These are phyloP conservation scores for Trachelus iudaicus DNA, from an alignment of 2,888 invertebrate genomes.

Conservation along the genomic window DNA sequence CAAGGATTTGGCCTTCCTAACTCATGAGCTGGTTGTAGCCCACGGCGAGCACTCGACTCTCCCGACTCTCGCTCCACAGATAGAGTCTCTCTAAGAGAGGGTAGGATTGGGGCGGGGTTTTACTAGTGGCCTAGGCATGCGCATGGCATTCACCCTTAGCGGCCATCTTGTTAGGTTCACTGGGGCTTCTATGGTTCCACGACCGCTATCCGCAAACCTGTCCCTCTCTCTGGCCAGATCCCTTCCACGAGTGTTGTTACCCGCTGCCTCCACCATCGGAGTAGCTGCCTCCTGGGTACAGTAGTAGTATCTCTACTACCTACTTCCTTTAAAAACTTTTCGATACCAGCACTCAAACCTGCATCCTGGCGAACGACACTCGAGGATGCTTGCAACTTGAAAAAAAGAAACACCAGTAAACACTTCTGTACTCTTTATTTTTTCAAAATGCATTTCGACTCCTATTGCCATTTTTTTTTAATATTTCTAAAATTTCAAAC, in stretches of 20 bases:
- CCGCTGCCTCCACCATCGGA: background rate
- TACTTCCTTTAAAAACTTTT: background rate
- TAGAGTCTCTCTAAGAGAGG: constrained; percentile 5
- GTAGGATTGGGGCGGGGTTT: constrained; percentile 36
- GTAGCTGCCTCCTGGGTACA: background rate
- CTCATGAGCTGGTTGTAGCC: background rate
- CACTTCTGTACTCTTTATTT: background rate
- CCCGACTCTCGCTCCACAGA: background rate
- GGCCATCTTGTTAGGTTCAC: constrained; percentile 53
- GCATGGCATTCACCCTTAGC: constrained; percentile 37
- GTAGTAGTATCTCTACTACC: background rate
- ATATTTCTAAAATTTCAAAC: background rate
- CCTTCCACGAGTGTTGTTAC: background rate
- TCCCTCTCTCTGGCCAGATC: constrained; percentile 29
- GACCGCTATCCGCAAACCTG: constrained; percentile 51
- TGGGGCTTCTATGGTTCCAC: constrained; percentile 51
- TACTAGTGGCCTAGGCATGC: constrained; percentile 44
- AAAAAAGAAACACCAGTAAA: background rate
- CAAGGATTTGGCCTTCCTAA: background rate
- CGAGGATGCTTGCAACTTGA: background rate
- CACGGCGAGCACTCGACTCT: background rate
- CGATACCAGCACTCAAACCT: background rate
- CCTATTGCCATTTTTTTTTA: background rate
- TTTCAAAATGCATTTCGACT: background rate
- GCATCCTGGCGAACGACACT: background rate